Percentiles rank a stretch among this genome's conserved stretches.
These are phyloP conservation scores for Saguinus imperator DNA, from an alignment of 2,113 vertebrate genomes.

Conservation along the genomic window DNA sequence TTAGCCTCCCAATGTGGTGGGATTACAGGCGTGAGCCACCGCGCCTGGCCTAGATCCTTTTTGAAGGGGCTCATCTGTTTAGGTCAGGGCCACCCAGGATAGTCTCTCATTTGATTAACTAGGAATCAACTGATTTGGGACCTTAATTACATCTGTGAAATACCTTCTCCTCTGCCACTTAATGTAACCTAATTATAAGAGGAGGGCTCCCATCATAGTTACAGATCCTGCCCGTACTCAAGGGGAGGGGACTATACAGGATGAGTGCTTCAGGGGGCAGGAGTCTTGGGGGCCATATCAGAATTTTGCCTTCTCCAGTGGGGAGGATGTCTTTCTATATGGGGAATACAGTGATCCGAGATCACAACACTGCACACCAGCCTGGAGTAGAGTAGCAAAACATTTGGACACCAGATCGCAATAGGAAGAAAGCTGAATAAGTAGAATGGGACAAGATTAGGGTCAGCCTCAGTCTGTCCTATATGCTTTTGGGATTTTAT, in stretches of 20 bases:
- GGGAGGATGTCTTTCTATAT: neutral
- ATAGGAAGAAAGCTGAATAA: neutral
- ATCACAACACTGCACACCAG: too few species aligned
- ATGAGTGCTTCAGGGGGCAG: neutral
- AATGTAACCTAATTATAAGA: too few species aligned
- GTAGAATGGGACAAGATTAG: neutral
- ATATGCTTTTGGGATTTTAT: neutral
- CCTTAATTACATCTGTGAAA: neutral
- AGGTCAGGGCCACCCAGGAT: neutral
- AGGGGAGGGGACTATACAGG: neutral
- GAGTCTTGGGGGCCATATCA: neutral
- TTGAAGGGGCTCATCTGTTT: neutral
- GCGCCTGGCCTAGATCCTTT: fast-evolving
- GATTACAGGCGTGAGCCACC: too few species aligned
- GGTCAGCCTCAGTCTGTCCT: neutral
- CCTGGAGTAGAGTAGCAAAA: neutral
- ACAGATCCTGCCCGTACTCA: neutral
- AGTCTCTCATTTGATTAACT: neutral
- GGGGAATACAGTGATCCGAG: too few species aligned
- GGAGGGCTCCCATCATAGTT: neutral
- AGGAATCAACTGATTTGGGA: neutral
- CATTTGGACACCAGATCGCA: neutral
- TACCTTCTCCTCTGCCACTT: neutral
- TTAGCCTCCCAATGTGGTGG: too few species aligned
- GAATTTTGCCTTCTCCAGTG: neutral